Evolutionary conservation across 2,797 vertebrate species (phyloP).

Genomic region (Echiichthys vipera): DNA sequence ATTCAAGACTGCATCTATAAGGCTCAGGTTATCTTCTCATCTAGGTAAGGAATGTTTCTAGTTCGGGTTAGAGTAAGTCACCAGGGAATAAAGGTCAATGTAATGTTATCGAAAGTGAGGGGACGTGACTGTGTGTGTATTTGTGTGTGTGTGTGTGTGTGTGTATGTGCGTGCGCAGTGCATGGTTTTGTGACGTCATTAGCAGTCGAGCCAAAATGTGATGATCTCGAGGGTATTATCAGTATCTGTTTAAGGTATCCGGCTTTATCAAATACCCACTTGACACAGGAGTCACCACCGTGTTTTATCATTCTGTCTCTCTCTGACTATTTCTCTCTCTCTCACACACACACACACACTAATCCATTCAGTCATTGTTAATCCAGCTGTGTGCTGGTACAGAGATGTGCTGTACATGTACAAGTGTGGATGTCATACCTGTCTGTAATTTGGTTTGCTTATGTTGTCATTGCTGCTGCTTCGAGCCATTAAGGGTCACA

Average conservation of each 20-base stretch:
- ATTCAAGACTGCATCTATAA: too few relatives aligned
- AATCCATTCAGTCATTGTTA: constrained; percentile 75
- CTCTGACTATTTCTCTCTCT: constrained; percentile 32
- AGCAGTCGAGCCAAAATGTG: constrained; percentile 58
- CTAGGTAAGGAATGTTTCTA: too few relatives aligned
- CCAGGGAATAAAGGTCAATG: too few relatives aligned
- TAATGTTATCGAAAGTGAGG: too few relatives aligned
- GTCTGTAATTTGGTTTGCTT: constrained; percentile 36
- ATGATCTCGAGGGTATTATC: constrained; percentile 65
- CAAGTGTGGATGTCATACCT: constrained; percentile 55
- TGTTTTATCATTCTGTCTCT: constrained; percentile 58
- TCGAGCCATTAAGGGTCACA: neutral
- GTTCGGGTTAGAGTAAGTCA: too few relatives aligned
- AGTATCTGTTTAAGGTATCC: constrained; percentile 66
- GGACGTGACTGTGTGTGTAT: neutral
- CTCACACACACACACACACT: constrained; percentile 13
- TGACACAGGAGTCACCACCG: constrained; percentile 59
- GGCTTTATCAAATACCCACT: constrained; percentile 72
- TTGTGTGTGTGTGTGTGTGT: neutral
- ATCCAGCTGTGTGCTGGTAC: constrained; percentile 67
- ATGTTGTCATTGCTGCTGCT: constrained; percentile 14
- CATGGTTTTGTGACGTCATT: constrained; percentile 47
- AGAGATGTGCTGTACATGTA: constrained; percentile 53
- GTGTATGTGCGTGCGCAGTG: constrained; percentile 26
- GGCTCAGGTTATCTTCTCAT: too few relatives aligned